phyloP scores from a whole-genome alignment of 2,888 invertebrate species.

The Caradrina kadenii region DNA sequence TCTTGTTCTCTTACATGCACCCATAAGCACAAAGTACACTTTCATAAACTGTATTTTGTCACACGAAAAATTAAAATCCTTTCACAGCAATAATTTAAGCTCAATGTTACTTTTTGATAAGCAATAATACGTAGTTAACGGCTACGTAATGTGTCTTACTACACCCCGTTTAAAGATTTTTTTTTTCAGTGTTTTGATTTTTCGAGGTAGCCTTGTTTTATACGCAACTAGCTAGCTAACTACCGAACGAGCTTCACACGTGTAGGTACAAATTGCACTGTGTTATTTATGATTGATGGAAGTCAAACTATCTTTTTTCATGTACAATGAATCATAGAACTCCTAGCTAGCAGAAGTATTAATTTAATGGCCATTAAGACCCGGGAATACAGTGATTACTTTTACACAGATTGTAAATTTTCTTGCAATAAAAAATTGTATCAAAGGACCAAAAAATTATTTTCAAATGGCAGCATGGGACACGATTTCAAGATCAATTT shows the following conservation, averaged over 20 bases:
- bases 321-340: constrained; percentile 5
- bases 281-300: constrained; percentile 17
- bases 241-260: not conserved
- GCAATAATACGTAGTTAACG: not conserved
- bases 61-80: too few species aligned
- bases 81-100: too few species aligned
- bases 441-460: not conserved
- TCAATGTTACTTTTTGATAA: too few species aligned
- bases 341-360: not conserved
- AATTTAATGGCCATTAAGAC: not conserved
- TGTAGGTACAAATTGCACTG: constrained; percentile 14
- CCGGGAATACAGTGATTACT: not conserved
- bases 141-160: not conserved
- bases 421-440: not conserved
- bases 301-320: constrained; percentile 20
- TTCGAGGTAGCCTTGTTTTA: not conserved
- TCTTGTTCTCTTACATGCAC: too few species aligned
- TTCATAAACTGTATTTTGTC: too few species aligned
- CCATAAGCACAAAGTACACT: too few species aligned
- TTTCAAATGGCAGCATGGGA: not conserved
- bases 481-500: too few species aligned
- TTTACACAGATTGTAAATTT: not conserved
- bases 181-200: constrained; percentile 4
- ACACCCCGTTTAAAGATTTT: not conserved
- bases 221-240: not conserved